Evolutionary conservation across 30 jellyfish, hydroid and myxozoan species (phyloP).

Genomic region (Catostylus mosaicus): DNA sequence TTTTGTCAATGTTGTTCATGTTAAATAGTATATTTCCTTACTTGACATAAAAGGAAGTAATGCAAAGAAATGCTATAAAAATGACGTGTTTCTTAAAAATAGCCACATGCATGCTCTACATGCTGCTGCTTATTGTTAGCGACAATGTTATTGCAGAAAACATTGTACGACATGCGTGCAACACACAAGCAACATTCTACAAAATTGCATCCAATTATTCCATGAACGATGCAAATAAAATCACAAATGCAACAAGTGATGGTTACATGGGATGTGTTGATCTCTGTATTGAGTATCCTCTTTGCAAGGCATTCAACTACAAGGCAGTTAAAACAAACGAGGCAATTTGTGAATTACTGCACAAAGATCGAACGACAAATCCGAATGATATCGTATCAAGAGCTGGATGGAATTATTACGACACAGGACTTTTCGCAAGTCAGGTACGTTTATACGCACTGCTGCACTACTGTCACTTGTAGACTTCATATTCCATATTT

Average conservation of each 20-base stretch:
- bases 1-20: no score
- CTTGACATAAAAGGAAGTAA: no score
- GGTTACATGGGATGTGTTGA: no score
- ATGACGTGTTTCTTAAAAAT: no score
- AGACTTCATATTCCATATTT: no score
- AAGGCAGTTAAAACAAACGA: not conserved
- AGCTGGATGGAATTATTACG: conserved; percentile 42
- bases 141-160: conserved; percentile 9
- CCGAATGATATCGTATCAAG: conserved; percentile 12
- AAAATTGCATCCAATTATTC: conserved; percentile 36
- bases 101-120: no score
- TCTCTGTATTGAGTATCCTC: no score
- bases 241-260: not conserved
- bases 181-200: no score
- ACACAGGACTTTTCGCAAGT: conserved; percentile 31
- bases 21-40: no score
- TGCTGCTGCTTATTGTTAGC: no score
- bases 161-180: conserved; percentile 31
- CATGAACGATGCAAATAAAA: not conserved
- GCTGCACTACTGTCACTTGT: no score
- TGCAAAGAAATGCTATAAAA: no score
- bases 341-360: conserved; percentile 25
- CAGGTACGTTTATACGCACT: conserved; percentile 12
- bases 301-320: conserved; percentile 38
- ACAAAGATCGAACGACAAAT: conserved; percentile 17